Evolutionary conservation across 1,140 invertebrate genomes (phyloP).

Genomic region (Trissolcus basalis): DNA sequence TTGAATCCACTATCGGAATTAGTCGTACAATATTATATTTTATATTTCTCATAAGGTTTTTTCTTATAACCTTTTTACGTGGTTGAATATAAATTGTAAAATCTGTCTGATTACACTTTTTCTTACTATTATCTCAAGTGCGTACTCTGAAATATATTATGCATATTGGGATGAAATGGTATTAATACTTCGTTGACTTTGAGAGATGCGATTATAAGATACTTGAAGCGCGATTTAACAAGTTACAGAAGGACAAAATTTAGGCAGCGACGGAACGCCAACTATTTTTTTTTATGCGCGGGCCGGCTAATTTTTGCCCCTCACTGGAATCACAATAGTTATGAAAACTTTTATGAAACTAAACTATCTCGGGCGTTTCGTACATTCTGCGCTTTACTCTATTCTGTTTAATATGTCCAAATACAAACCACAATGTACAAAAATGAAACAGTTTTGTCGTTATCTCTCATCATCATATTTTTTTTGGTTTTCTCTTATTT

Average conservation of each 20-base stretch:
- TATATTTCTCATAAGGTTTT: neutral
- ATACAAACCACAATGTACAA: conserved; percentile 55
- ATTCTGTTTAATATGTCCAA: conserved; percentile 33
- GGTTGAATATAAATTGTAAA: conserved; percentile 25
- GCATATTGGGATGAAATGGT: conserved; percentile 38
- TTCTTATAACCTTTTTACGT: neutral
- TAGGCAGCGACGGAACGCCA: neutral
- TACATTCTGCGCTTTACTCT: conserved; percentile 28
- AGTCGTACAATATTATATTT: conserved; percentile 22
- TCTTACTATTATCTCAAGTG: conserved; percentile 21
- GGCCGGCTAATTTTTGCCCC: neutral
- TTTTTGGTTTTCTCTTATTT: conserved; percentile 1
- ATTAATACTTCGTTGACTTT: conserved; percentile 53
- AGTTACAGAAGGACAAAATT: conserved; percentile 21
- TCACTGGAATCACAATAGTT: neutral
- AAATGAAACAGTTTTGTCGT: conserved; percentile 41
- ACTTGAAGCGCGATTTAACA: conserved; percentile 34
- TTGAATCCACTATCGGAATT: neutral
- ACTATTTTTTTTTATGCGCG: too few relatives aligned
- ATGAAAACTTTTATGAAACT: neutral
- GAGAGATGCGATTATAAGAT: conserved; percentile 44
- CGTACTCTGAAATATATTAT: conserved; percentile 35
- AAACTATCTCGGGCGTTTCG: neutral
- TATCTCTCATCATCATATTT: conserved; percentile 7
- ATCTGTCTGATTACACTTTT: conserved; percentile 34